phyloP scores from a whole-genome alignment of 2,888 invertebrate species.

The Cetonia aurata region DNA sequence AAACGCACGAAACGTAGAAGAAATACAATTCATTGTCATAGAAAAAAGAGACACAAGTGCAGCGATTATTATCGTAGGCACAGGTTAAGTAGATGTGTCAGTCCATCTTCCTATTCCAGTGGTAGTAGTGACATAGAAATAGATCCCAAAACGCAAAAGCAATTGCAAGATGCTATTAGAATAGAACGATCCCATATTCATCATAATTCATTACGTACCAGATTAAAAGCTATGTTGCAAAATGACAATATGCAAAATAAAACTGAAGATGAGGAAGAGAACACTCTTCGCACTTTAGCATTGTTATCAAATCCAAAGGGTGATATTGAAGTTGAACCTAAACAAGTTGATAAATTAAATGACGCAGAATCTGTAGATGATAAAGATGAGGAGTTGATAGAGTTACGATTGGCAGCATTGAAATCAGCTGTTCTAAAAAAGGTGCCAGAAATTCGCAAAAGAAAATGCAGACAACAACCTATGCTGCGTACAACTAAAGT shows the following conservation, averaged over 20 bases:
- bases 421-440: constrained; percentile 78
- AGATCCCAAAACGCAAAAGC: constrained; percentile 59
- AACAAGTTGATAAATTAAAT: constrained; percentile 48
- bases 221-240: constrained; percentile 60
- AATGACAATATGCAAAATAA: constrained; percentile 43
- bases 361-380: constrained; percentile 30
- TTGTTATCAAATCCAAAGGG: constrained; percentile 56
- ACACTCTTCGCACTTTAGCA: constrained; percentile 49
- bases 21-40: constrained; percentile 39
- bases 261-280: constrained; percentile 49
- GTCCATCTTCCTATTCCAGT: constrained; percentile 52
- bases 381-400: constrained; percentile 70
- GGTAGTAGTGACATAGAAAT: constrained; percentile 51
- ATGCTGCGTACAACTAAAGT: constrained; percentile 40
- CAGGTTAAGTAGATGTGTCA: constrained; percentile 11
- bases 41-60: constrained; percentile 20
- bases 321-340: constrained; percentile 67
- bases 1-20: constrained; percentile 38
- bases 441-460: constrained; percentile 71
- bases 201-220: constrained; percentile 59
- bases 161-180: constrained; percentile 70
- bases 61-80: constrained; percentile 26
- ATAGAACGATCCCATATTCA: constrained; percentile 59
- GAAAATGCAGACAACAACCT: constrained; percentile 58
- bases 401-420: constrained; percentile 75